A percentile compares a stretch with the other conserved stretches of the same genome.
Evolutionary conservation across 30 jellyfish, hydroid and myxozoan species (phyloP).

Genomic region (Hydra vulgaris): DNA sequence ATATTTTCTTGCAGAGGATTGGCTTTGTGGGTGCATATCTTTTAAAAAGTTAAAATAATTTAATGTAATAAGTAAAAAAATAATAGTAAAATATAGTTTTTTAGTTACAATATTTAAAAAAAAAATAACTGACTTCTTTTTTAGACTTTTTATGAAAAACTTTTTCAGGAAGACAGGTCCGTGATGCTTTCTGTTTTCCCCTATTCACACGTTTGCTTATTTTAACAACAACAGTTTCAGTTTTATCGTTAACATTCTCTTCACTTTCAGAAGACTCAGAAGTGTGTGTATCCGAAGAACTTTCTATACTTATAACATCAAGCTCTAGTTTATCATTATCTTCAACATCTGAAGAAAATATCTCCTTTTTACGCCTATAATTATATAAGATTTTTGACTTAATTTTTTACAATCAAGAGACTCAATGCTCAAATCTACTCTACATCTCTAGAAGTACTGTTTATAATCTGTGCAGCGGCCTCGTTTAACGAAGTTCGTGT

Average conservation of each 20-base stretch:
- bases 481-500: too few species aligned
- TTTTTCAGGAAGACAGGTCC: background rate
- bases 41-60: background rate
- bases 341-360: constrained; percentile 37
- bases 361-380: constrained; percentile 7
- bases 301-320: background rate
- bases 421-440: background rate
- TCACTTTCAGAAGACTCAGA: constrained; percentile 7
- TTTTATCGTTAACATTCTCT: background rate
- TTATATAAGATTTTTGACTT: background rate
- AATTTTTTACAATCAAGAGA: background rate
- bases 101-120: too few species aligned
- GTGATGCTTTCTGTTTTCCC: constrained; percentile 28
- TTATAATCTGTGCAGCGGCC: too few species aligned
- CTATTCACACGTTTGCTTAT: constrained; percentile 20
- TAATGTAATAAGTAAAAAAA: background rate
- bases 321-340: constrained; percentile 35
- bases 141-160: background rate
- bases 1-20: constrained; percentile 29
- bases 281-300: background rate
- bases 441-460: too few species aligned
- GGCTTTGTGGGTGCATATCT: constrained; percentile 32
- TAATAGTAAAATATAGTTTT: background rate
- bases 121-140: constrained; percentile 11
- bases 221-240: background rate